A percentile compares a stretch with the other conserved stretches of the same genome.
These are phyloP conservation scores for Thrips palmi DNA, from an alignment of 1,140 invertebrate genomes.

Conservation along the genomic window DNA sequence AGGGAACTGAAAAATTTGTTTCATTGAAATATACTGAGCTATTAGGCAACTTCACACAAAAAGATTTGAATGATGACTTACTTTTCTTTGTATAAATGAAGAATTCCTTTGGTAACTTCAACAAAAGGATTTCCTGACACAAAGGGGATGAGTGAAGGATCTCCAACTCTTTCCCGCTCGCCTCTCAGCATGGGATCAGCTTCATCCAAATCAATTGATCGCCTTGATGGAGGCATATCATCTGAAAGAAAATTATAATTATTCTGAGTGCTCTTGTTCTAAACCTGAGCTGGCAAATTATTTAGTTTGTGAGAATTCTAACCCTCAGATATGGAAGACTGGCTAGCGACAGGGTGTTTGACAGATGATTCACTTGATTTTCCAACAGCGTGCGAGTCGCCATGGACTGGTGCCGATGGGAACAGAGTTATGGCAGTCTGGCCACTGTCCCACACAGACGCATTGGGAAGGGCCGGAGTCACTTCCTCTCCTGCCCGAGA, in stretches of 20 bases:
- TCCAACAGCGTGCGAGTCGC: slow-evolving; percentile 24
- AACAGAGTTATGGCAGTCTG: slow-evolving; percentile 16
- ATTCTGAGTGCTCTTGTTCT: too few relatives aligned
- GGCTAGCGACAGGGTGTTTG: too few relatives aligned
- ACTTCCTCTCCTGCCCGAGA: slow-evolving; percentile 28
- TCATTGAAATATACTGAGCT: slow-evolving; percentile 7
- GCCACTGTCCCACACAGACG: slow-evolving; percentile 1
- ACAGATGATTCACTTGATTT: slow-evolving; percentile 22
- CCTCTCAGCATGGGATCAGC: slow-evolving; percentile 16
- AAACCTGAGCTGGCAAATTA: too few relatives aligned
- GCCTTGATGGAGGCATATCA: slow-evolving; percentile 24
- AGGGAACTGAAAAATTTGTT: slow-evolving; percentile 29
- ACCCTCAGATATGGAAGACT: too few relatives aligned
- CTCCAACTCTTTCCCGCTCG: slow-evolving; percentile 31
- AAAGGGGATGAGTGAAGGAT: too few relatives aligned
- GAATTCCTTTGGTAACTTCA: slow-evolving; percentile 87
- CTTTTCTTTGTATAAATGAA: slow-evolving; percentile 95
- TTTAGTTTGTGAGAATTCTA: too few relatives aligned
- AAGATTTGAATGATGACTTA: slow-evolving; percentile 23
- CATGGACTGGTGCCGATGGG: slow-evolving; percentile 19
- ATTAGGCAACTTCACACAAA: slow-evolving; percentile 6
- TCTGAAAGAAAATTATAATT: slow-evolving; percentile 18
- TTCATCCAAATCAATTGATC: slow-evolving; percentile 23
- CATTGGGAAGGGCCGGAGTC: slow-evolving; percentile 10
- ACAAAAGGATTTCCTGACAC: slow-evolving; percentile 93